These are phyloP conservation scores for Ochropacha duplaris DNA, from an alignment of 2,888 invertebrate species.

Conservation along the genomic window DNA sequence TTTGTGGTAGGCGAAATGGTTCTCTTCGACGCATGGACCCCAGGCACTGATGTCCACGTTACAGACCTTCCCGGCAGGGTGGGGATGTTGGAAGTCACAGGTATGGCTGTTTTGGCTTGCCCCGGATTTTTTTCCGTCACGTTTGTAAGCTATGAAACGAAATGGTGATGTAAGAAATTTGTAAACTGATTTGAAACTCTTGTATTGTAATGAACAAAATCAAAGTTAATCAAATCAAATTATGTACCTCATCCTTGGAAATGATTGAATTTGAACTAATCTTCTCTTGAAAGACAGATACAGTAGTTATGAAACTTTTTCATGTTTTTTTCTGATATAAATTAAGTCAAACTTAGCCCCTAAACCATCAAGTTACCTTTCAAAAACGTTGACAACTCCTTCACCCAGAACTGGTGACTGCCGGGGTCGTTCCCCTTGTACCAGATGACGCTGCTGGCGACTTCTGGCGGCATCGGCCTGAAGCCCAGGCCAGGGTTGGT, in stretches of 20 bases:
- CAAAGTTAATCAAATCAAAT: too few relatives aligned
- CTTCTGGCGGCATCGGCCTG: constrained; percentile 93
- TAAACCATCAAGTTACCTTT: constrained; percentile 87
- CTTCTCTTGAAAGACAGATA: too few relatives aligned
- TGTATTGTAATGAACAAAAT: too few relatives aligned
- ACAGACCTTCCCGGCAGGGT: constrained; percentile 90
- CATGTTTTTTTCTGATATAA: too few relatives aligned
- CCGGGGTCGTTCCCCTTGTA: constrained; percentile 91
- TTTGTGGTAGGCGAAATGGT: constrained; percentile 94
- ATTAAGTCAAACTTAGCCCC: neutral
- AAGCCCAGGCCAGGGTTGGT: constrained; percentile 98
- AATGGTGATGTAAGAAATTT: neutral
- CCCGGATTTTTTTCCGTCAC: constrained; percentile 87
- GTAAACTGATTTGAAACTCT: too few relatives aligned
- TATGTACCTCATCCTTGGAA: too few relatives aligned
- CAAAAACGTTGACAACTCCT: constrained; percentile 89
- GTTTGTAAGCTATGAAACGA: constrained; percentile 86
- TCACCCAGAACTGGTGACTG: constrained; percentile 91
- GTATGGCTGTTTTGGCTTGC: constrained; percentile 89
- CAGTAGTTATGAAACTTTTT: too few relatives aligned
- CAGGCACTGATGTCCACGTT: constrained; percentile 92
- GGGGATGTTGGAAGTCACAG: constrained; percentile 88
- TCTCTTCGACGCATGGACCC: constrained; percentile 91
- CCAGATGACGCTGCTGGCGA: constrained; percentile 97
- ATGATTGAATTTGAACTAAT: too few relatives aligned